Percentiles rank a stretch among this genome's conserved stretches.
Conservation (phyloP, 2,797 vertebrate genomes). For the Enteromius fasciolatus region DNA sequence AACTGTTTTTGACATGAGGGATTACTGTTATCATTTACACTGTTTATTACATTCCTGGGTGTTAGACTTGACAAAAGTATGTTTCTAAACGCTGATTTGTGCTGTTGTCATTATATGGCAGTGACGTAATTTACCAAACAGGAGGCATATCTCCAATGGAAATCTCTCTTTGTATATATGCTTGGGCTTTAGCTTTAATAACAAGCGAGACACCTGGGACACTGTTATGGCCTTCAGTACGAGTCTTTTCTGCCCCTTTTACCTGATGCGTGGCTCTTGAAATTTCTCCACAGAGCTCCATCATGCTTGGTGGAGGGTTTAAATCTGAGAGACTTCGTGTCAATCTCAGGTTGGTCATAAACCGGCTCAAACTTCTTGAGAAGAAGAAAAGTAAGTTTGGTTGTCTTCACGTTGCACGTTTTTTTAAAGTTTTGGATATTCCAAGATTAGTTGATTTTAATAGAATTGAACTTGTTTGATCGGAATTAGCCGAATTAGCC, state of each 20-base stretch:
- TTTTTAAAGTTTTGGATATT: background rate
- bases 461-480: background rate
- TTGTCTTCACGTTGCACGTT: background rate
- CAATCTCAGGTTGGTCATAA: slow-evolving; percentile 95
- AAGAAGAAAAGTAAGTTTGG: slow-evolving; percentile 95
- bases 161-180: background rate
- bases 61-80: background rate
- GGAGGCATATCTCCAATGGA: background rate
- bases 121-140: slow-evolving; percentile 9
- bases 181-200: background rate
- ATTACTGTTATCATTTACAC: background rate
- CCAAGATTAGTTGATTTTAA: background rate
- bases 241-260: background rate
- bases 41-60: background rate
- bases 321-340: slow-evolving; percentile 93
- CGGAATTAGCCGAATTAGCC: slow-evolving; percentile 87
- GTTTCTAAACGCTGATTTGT: background rate
- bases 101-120: background rate
- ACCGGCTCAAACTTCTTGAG: slow-evolving; percentile 94
- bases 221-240: background rate
- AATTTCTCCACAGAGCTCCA: slow-evolving; percentile 49
- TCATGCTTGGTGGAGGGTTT: slow-evolving; percentile 92
- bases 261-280: background rate
- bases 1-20: background rate
- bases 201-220: background rate